Base-by-base conservation (phyloP, 1,140 invertebrate genomes). In the Drosophila pruinosa region DNA sequence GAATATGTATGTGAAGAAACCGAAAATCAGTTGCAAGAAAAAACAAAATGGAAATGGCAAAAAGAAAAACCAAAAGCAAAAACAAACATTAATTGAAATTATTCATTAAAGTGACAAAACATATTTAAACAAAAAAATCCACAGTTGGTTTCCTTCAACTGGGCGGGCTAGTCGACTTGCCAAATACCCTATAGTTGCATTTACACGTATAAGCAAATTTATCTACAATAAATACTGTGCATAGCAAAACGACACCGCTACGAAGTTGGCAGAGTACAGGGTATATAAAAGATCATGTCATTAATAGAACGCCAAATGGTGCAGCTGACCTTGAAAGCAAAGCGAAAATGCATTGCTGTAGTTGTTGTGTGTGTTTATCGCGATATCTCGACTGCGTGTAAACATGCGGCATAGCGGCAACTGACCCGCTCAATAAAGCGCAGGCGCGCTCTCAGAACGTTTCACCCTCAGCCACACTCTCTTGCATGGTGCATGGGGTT, bases 101-200 rank as follows among this genome's bases (percentile, higher is more conserved):
- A 85, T 86, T 86, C 73, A 85, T 85, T 88, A 85, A 85, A 85
- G 73, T 80, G 81, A 75, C 78, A 82, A 81, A 81, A 58, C 64
- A 68, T 80, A 85, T 80, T 77, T 77, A 85, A 80, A 74, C 62
- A 64, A 76, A 58, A 34, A n/a, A 4, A 34, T 26, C 8, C 21
- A n/a, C 17, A 21, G 1, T 36, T 54, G 26, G 22, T 63, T 62
- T 45, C 45, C n/a, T 62, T 69, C 4, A 19, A 38, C 39, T 8
- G 26, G 61, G n/a, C 10, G 50, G 61, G 38, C 4, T 22, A 52
- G 4, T 53, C 50, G 17, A 7, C 28, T 22, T 7, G 10, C 4
- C n/a, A 4, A 0, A 36, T 53, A 36, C 31, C 50, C 31, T 53
- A n/a, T 12, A 12, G 19, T 14, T 41, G 39, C 17, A 0, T 19